Percentiles rank a stretch among this genome's conserved stretches.
Conservation (phyloP, 2,888 invertebrate genomes). For the Globia sparganii region DNA sequence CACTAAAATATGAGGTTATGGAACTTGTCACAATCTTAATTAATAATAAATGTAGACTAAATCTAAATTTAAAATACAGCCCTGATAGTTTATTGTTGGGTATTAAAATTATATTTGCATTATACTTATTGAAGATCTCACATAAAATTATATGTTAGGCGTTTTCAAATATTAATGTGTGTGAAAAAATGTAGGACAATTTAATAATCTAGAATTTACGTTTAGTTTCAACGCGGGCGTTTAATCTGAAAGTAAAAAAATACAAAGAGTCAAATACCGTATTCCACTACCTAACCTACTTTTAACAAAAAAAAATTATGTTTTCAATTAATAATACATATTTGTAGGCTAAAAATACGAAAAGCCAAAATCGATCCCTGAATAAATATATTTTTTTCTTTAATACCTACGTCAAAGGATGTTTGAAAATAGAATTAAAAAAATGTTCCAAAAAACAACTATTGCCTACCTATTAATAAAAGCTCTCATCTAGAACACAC, state of each 20-base stretch:
- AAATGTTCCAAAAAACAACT: too few relatives aligned
- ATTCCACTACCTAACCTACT: not conserved
- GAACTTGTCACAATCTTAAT: constrained; percentile 29
- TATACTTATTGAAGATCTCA: not conserved
- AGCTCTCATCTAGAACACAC: constrained; percentile 6
- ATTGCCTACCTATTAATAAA: constrained; percentile 1
- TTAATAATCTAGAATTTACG: not conserved
- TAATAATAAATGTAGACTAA: constrained; percentile 19
- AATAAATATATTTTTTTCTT: not conserved
- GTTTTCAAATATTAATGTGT: too few relatives aligned
- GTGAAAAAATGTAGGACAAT: not conserved
- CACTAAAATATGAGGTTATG: constrained; percentile 22
- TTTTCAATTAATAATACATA: not conserved
- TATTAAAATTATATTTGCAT: constrained; percentile 1
- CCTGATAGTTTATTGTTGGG: not conserved
- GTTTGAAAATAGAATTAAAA: not conserved
- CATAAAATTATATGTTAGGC: not conserved
- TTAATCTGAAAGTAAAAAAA: not conserved
- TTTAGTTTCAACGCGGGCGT: not conserved
- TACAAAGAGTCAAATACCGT: not conserved
- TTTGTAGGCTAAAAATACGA: not conserved
- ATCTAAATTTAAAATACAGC: constrained; percentile 6
- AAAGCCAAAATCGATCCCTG: not conserved
- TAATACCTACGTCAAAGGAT: not conserved
- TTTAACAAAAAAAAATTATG: not conserved